Base-by-base conservation (phyloP, 1,140 invertebrate genomes). In the Ooceraea biroi region DNA sequence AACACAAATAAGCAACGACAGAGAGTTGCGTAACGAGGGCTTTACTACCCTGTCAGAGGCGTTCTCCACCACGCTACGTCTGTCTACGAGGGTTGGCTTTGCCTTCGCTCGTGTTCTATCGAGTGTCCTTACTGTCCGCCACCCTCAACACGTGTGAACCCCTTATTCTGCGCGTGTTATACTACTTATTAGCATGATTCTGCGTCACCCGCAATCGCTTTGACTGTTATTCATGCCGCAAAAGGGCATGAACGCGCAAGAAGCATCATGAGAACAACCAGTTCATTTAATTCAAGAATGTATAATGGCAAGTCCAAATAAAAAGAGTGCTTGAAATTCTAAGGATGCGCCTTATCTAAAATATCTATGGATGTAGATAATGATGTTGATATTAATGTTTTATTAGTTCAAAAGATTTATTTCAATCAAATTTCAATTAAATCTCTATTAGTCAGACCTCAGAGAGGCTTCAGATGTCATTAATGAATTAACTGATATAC, bases 1-100 rank as follows among this genome's bases (percentile, higher is more conserved):
- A 88, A 88, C 83, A 88, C 86, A 85, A 88, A 88, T 88, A 88
- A 82, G 86, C 87, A 77, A 61, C 86, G 86, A 82, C 87, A 83
- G 60, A 85, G 86, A 83, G 86, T 88, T 88, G 71, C 58, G 86
- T 87, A 88, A 87, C 85, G 86, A 80, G 82, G 78, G 85, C 86
- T 88, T 88, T 88, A 63, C 82, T 68, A 85, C 36, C 57, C 68
- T 77, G 86, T 84, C 86, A 87, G 82, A 84, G 52, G 44, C 66
- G 85, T 72, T 82, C 41, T 69, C 19, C 76, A 46, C 65, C 22
- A 57, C 30, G 57, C 84, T 55, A 55, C 27, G 55, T 68, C 55
- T 60, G 58, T 48, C 69, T 41, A 50, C 22, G 27, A 30, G 3
- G n/a, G 48, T 30, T 46, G 7, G 55, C 27, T 63, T 55, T 25